Percentiles rank a stretch among this genome's conserved stretches.
These are phyloP conservation scores for Zygogramma bicolorata DNA, from an alignment of 2,888 invertebrate species.

Conservation along the genomic window DNA sequence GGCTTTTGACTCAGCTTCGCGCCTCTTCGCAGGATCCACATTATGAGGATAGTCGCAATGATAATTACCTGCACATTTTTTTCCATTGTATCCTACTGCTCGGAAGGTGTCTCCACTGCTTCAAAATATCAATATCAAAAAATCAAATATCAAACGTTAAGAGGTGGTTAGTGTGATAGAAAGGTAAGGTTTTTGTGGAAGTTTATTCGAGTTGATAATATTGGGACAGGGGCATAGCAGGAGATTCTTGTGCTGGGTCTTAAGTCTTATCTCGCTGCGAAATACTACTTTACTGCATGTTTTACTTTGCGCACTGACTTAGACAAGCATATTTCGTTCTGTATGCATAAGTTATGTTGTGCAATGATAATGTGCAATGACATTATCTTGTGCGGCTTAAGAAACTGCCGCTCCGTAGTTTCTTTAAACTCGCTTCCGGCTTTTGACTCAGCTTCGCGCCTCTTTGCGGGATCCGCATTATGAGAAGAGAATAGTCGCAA, in stretches of 20 bases:
- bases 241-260: constrained; percentile 62
- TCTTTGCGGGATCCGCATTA: neutral
- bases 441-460: constrained; percentile 11
- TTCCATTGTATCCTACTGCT: too few species aligned
- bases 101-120: too few species aligned
- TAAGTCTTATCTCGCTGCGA: constrained; percentile 60
- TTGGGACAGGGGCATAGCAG: too few species aligned
- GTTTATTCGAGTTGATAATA: too few species aligned
- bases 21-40: neutral
- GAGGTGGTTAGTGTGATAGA: too few species aligned
- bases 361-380: too few species aligned
- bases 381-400: constrained; percentile 59
- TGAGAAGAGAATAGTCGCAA: neutral
- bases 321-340: constrained; percentile 65
- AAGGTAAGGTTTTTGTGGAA: too few species aligned
- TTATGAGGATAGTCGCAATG: neutral
- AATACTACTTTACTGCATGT: constrained; percentile 62
- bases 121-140: too few species aligned
- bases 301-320: constrained; percentile 58
- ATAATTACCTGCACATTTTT: neutral
- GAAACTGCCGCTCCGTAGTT: constrained; percentile 38
- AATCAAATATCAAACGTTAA: too few species aligned
- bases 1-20: constrained; percentile 19
- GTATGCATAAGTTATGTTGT: constrained; percentile 63
- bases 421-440: constrained; percentile 38